A percentile compares a stretch with the other conserved stretches of the same genome.
Evolutionary conservation across 2,113 vertebrate species (phyloP).

Genomic region (Noturus placidus): DNA sequence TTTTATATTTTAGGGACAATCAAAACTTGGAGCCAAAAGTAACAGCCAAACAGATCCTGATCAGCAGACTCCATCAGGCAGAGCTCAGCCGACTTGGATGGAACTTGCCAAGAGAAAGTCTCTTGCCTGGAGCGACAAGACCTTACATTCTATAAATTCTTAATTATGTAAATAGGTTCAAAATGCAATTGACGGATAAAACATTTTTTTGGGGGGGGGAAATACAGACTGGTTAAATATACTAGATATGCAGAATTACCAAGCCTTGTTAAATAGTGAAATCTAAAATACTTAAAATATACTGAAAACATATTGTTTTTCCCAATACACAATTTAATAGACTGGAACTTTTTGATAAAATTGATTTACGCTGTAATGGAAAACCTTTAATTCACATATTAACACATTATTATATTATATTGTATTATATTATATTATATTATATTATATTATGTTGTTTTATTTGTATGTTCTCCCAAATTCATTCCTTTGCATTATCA

Average conservation of each 20-base stretch:
- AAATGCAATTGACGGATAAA: not conserved
- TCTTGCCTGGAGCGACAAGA: conserved; percentile 84
- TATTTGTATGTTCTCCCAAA: not conserved
- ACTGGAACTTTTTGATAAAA: too few species aligned
- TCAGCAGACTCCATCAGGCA: conserved; percentile 54
- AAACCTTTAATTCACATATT: not conserved
- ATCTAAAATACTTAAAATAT: not conserved
- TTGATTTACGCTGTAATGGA: not conserved
- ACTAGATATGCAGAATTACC: not conserved
- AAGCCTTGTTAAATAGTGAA: not conserved
- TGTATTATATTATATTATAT: not conserved
- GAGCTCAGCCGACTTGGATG: conserved; percentile 81
- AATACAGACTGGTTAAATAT: not conserved
- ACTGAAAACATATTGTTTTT: not conserved
- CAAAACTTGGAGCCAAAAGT: conserved; percentile 18
- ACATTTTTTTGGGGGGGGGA: not conserved
- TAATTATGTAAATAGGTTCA: not conserved
- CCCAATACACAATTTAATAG: not conserved
- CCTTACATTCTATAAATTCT: conserved; percentile 44
- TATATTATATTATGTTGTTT: not conserved
- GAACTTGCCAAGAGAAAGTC: conserved; percentile 89
- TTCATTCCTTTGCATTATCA: not conserved
- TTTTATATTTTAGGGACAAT: not conserved
- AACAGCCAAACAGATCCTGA: conserved; percentile 20
- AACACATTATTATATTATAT: not conserved